Conservation (phyloP, 2,113 vertebrate genomes). For the Erinaceus europaeus region DNA sequence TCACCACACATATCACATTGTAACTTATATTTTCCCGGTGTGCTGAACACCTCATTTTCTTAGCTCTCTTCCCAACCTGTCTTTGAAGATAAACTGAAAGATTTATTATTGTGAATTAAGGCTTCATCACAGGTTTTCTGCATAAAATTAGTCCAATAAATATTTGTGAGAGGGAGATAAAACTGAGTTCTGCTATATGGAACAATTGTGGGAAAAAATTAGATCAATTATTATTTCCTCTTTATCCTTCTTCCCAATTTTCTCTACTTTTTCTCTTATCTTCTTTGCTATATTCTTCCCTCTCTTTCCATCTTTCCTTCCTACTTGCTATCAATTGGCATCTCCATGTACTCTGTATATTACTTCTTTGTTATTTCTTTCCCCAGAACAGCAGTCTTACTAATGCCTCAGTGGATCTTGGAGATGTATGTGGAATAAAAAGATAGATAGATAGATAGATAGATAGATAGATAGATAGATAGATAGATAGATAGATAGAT, state of each 20-base stretch:
- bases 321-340: neutral
- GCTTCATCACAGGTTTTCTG: neutral
- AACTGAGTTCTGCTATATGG: neutral
- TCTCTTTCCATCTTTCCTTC: neutral
- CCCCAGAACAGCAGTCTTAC: neutral
- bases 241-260: neutral
- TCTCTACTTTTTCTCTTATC: neutral
- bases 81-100: neutral
- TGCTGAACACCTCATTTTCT: neutral
- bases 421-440: neutral
- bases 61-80: neutral
- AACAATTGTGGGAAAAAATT: neutral
- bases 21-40: neutral
- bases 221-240: neutral
- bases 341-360: neutral
- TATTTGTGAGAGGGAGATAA: neutral
- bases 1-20: neutral
- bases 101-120: neutral
- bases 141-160: neutral
- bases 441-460: neutral
- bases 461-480: too few relatives aligned
- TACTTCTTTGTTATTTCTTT: neutral
- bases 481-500: too few relatives aligned
- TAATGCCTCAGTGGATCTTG: neutral
- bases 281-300: fast-evolving